phyloP scores from a whole-genome alignment of 2,888 invertebrate genomes.

The Drosophila affinis region DNA sequence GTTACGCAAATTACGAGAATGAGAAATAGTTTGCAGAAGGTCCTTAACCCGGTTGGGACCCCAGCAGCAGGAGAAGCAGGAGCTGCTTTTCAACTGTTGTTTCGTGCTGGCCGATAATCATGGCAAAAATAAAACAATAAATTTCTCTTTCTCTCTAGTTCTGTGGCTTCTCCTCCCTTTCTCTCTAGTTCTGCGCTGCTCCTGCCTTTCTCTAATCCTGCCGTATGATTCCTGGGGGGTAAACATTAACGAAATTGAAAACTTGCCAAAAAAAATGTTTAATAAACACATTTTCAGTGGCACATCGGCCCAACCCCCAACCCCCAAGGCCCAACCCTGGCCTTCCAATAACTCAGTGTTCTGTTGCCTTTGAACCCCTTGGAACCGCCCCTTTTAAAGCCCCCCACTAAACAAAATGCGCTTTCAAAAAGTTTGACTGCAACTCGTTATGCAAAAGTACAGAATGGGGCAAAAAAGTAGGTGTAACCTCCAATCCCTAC shows the following conservation, averaged over 20 bases:
- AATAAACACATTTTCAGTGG: constrained; percentile 64
- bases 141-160: constrained; percentile 37
- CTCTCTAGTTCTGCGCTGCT: neutral
- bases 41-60: constrained; percentile 60
- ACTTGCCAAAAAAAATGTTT: constrained; percentile 70
- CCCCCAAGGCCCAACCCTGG: constrained; percentile 1
- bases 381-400: neutral
- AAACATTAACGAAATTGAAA: constrained; percentile 74
- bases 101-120: constrained; percentile 46
- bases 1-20: constrained; percentile 30
- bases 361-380: neutral
- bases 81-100: constrained; percentile 11
- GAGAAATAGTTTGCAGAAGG: constrained; percentile 84
- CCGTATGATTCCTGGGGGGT: constrained; percentile 13
- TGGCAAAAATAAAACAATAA: constrained; percentile 58
- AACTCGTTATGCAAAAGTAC: constrained; percentile 65
- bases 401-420: constrained; percentile 29
- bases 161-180: neutral
- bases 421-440: constrained; percentile 65
- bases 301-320: constrained; percentile 19
- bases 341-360: constrained; percentile 9
- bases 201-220: neutral
- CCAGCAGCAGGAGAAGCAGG: constrained; percentile 14
- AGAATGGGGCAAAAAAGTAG: constrained; percentile 34
- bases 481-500: constrained; percentile 12